A percentile compares a stretch with the other conserved stretches of the same genome.
phyloP scores from a whole-genome alignment of 2,113 vertebrate genomes.

The Nannobrachium achirus region DNA sequence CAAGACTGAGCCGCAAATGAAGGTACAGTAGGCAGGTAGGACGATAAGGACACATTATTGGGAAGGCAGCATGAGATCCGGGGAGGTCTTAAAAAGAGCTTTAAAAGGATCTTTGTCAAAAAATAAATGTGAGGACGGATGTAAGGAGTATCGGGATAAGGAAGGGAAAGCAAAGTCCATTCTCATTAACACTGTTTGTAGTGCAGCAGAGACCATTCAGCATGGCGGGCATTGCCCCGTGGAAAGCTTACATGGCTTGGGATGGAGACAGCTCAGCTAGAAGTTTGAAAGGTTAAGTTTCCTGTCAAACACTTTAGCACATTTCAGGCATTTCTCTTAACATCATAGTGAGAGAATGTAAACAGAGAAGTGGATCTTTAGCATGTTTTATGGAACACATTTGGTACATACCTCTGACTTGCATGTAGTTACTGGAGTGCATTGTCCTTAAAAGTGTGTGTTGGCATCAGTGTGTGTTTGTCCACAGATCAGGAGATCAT shows the following conservation, averaged over 20 bases:
- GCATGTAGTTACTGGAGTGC: constrained; percentile 3
- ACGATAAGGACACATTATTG: constrained; percentile 1
- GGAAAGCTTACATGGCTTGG: background rate
- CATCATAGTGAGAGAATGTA: constrained; percentile 24
- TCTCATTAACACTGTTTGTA: constrained; percentile 14
- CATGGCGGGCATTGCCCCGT: background rate
- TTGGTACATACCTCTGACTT: constrained; percentile 13
- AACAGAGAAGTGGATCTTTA: constrained; percentile 32
- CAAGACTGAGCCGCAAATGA: background rate
- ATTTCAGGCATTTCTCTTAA: constrained; percentile 16
- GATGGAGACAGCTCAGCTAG: background rate
- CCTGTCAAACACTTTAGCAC: constrained; percentile 15
- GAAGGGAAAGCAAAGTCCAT: background rate
- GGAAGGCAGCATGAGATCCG: background rate
- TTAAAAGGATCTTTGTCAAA: constrained; percentile 12
- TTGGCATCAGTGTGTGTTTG: constrained; percentile 7
- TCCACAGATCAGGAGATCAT: background rate
- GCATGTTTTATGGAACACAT: constrained; percentile 20
- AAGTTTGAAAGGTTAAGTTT: background rate
- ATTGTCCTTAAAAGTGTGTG: background rate
- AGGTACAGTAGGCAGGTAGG: background rate
- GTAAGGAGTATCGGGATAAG: background rate
- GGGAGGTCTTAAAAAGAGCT: background rate
- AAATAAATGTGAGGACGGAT: background rate
- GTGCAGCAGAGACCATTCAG: constrained; percentile 10